Evolutionary conservation across 1,140 invertebrate genomes (phyloP), one percentile per base, ranked within the genome.

Genomic region (Penaeus chinensis): DNA sequence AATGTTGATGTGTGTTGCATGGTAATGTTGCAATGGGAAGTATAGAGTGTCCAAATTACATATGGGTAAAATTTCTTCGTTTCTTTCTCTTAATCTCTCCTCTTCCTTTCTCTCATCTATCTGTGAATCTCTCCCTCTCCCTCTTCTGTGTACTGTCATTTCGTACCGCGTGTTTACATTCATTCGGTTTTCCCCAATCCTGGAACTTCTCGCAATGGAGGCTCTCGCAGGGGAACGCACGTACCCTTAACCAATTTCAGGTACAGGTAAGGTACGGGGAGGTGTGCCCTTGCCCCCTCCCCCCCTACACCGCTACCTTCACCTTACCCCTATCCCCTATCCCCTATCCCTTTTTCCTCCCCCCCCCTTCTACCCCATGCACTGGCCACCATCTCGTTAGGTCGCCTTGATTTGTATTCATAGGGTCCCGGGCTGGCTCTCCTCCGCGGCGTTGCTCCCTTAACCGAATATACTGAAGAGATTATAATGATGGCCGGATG

Each of bases 61-160:
- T 11, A 3, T 1, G 11, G 18, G 24, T 5, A 11, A 77, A 4
- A 13, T 13, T 32, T 10, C 27, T 16, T 60, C 61, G 19, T n/a
- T 37, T 79, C 77, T 79, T 37, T 79, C 77, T 79, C 77, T 79
- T 37, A 22, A 27, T 79, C 47, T 79, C 77, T 79, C 77, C 47
- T 79, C 77, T 79, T 37, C 42, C 77, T 79, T 37, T 79, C 77
- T 60, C 20, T 78, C 32, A 54, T 42, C 37, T 69, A 54, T 42
- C 37, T 78, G 76, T 78, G 20, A 54, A 54, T 42, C 4, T 16
- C 22, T 42, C n/a, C 37, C 42, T 78, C 32, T 13, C 54, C 47
- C 77, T 60, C 27, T 27, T 18, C 61, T 54, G 42, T 79, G 77
- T 37, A 79, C 77, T 13, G 54, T 16, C 0, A 54, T 13, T 54